These are phyloP conservation scores for Holacanthus passer DNA, from an alignment of 2,113 vertebrate species.

Conservation along the genomic window DNA sequence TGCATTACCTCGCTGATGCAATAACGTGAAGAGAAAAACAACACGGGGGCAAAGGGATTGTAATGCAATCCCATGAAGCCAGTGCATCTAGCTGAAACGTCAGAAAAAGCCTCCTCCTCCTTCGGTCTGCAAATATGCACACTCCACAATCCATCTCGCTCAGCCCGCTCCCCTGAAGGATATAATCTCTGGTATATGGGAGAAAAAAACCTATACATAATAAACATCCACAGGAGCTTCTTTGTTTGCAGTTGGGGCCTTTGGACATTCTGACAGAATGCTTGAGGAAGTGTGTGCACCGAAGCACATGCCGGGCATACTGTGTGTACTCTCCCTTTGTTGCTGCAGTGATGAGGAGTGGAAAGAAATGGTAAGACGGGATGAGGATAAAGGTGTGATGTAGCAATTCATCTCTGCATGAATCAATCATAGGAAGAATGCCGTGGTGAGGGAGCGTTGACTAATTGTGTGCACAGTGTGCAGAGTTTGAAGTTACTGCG, in stretches of 20 bases:
- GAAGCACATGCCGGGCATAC: constrained; percentile 13
- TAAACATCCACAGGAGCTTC: constrained; percentile 69
- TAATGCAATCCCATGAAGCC: constrained; percentile 47
- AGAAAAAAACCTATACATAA: constrained; percentile 59
- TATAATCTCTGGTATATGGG: constrained; percentile 53
- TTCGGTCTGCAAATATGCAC: constrained; percentile 57
- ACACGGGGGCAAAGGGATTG: constrained; percentile 35
- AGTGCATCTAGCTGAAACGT: constrained; percentile 54
- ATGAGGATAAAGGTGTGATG: constrained; percentile 26
- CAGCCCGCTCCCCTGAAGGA: constrained; percentile 48
- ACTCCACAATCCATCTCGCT: constrained; percentile 66
- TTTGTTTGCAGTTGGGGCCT: constrained; percentile 64
- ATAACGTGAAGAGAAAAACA: constrained; percentile 51
- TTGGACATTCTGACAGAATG: constrained; percentile 55
- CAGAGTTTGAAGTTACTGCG: constrained; percentile 3
- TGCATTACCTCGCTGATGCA: constrained; percentile 53
- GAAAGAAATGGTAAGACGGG: constrained; percentile 7
- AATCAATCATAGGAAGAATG: constrained; percentile 40
- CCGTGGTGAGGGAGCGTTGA: neutral
- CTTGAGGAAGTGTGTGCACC: constrained; percentile 16
- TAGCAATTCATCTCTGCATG: constrained; percentile 31
- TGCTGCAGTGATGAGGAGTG: constrained; percentile 38
- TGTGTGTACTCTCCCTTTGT: constrained; percentile 28
- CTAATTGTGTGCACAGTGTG: constrained; percentile 18
- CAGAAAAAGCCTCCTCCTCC: constrained; percentile 30